Percentiles rank a stretch among this genome's conserved stretches.
These are phyloP conservation scores for Drepana falcataria DNA, from an alignment of 2,888 invertebrate genomes.

Conservation along the genomic window DNA sequence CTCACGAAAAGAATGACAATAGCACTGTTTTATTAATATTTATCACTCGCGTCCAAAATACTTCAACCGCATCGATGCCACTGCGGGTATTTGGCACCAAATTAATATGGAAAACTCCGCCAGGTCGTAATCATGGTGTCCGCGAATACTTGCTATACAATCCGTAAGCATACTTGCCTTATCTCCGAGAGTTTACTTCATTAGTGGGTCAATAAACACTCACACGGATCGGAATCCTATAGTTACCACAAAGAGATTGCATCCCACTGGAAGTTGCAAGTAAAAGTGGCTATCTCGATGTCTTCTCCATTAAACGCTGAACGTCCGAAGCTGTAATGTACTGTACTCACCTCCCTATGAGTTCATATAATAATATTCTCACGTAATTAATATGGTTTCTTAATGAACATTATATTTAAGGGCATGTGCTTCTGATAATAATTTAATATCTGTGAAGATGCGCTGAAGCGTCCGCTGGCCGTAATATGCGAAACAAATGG, in stretches of 20 bases:
- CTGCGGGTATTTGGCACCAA: slow-evolving; percentile 45
- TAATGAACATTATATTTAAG: slow-evolving; percentile 2
- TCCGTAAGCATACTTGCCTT: slow-evolving; percentile 19
- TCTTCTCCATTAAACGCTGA: neutral
- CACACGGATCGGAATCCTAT: slow-evolving; percentile 5
- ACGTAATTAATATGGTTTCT: neutral
- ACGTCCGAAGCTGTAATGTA: neutral
- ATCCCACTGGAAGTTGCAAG: neutral
- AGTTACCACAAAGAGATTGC: neutral
- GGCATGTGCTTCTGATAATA: slow-evolving; percentile 71
- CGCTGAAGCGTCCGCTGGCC: slow-evolving; percentile 42
- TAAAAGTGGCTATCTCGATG: neutral
- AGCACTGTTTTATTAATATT: slow-evolving; percentile 70
- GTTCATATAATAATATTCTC: neutral
- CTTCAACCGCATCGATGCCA: slow-evolving; percentile 40
- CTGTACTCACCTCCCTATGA: neutral
- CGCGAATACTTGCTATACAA: slow-evolving; percentile 30
- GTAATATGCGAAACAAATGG: slow-evolving; percentile 54
- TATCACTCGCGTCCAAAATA: slow-evolving; percentile 62
- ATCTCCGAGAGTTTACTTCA: slow-evolving; percentile 20
- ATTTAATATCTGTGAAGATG: slow-evolving; percentile 57
- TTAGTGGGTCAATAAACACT: slow-evolving; percentile 5
- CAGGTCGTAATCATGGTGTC: slow-evolving; percentile 19
- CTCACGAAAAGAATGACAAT: slow-evolving; percentile 65
- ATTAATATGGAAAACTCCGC: slow-evolving; percentile 43